A percentile compares a stretch with the other conserved stretches of the same genome.
phyloP scores from a whole-genome alignment of 2,113 vertebrate genomes.

The Boleophthalmus pectinirostris region DNA sequence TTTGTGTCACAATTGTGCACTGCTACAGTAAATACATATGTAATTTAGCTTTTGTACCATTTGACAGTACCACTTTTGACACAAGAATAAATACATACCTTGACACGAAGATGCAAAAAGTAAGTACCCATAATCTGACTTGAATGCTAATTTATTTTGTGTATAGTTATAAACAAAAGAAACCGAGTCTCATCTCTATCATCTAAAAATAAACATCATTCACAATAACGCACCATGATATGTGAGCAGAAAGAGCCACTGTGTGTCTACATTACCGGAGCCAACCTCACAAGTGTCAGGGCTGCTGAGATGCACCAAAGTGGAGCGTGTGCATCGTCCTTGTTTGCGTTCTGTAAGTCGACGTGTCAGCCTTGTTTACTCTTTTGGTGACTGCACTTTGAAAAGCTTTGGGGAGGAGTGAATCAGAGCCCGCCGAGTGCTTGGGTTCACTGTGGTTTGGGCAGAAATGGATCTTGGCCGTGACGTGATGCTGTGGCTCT shows the following conservation, averaged over 20 bases:
- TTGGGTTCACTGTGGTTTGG: constrained; percentile 52
- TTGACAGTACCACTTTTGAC: too few species aligned
- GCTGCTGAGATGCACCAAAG: constrained; percentile 56
- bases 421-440: constrained; percentile 59
- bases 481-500: constrained; percentile 45
- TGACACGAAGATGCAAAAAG: not conserved
- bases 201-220: not conserved
- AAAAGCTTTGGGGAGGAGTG: constrained; percentile 53
- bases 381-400: constrained; percentile 54
- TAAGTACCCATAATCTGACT: not conserved
- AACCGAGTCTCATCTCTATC: not conserved
- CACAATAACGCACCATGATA: not conserved
- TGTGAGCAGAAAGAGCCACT: constrained; percentile 26
- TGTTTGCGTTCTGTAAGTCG: constrained; percentile 46
- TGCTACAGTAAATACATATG: not conserved
- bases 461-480: constrained; percentile 34
- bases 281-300: constrained; percentile 38
- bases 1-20: not conserved
- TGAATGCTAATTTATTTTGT: not conserved
- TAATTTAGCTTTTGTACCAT: not conserved
- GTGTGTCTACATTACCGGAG: constrained; percentile 50
- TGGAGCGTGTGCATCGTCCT: constrained; percentile 32
- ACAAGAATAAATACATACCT: too few species aligned
- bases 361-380: constrained; percentile 47
- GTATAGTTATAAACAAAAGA: too few species aligned